These are phyloP conservation scores for Heteromormyrus szaboi DNA, from an alignment of 2,797 vertebrate genomes.

Conservation along the genomic window DNA sequence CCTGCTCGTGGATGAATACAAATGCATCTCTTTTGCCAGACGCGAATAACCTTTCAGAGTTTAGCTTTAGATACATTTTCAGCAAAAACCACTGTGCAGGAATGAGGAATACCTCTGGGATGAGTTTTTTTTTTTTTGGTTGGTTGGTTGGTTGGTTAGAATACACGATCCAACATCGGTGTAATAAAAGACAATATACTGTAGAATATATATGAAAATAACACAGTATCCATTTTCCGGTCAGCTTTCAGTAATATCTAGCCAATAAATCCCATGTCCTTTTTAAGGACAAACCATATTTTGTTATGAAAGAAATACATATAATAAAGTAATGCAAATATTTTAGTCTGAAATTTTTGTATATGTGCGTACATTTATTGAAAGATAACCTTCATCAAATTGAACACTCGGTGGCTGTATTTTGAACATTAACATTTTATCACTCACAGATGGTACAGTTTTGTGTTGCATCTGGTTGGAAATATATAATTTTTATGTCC, in stretches of 20 bases:
- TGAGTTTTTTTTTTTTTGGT: background rate
- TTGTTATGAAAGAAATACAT: background rate
- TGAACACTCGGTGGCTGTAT: background rate
- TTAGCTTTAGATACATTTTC: background rate
- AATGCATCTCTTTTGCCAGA: background rate
- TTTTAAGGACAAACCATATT: background rate
- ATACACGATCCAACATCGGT: background rate
- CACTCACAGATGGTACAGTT: constrained; percentile 5
- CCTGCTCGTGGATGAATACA: background rate
- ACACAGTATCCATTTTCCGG: background rate
- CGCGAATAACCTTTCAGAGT: background rate
- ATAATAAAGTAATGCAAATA: background rate
- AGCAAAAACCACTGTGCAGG: background rate
- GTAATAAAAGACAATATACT: background rate
- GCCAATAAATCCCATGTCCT: background rate
- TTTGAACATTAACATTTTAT: constrained; percentile 4
- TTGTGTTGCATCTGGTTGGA: background rate
- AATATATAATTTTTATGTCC: background rate
- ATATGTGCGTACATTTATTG: background rate
- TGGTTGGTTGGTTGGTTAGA: background rate
- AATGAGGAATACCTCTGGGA: background rate
- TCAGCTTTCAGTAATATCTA: background rate
- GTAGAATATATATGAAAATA: background rate
- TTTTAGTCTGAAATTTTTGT: background rate
- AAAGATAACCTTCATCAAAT: background rate